A percentile compares a stretch with the other conserved stretches of the same genome.
These are phyloP conservation scores for Mugil cephalus DNA, from an alignment of 2,113 vertebrate genomes.

Conservation along the genomic window DNA sequence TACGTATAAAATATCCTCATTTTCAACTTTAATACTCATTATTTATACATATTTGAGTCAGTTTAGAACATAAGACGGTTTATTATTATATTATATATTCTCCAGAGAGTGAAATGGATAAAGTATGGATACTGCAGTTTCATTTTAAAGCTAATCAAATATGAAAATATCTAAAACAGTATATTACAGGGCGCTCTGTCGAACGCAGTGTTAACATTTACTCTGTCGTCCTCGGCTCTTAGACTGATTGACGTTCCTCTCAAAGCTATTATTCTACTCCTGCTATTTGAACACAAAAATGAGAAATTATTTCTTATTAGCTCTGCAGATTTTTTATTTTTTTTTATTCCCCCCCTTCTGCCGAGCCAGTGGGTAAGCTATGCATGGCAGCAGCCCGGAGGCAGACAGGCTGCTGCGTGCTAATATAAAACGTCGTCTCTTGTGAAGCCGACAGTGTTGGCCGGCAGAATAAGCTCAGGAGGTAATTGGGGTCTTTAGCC, in stretches of 20 bases:
- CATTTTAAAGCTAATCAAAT: no score
- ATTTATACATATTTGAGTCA: no score
- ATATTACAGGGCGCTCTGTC: no score
- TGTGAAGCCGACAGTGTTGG: conserved; percentile 46
- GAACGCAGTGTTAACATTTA: neutral
- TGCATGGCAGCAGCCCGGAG: conserved; percentile 51
- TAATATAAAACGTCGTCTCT: conserved; percentile 46
- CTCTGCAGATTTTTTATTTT: conserved; percentile 6
- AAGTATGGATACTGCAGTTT: no score
- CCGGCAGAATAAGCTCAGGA: conserved; percentile 49
- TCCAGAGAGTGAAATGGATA: no score
- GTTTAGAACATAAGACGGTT: no score
- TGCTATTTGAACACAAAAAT: conserved; percentile 59
- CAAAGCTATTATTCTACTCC: conserved; percentile 3
- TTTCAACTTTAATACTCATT: no score
- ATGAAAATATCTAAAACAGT: no score
- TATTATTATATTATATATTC: no score
- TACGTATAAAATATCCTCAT: no score
- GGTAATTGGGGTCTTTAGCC: conserved; percentile 67
- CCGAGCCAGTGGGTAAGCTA: conserved; percentile 31
- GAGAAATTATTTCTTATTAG: conserved; percentile 48
- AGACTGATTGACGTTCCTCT: neutral
- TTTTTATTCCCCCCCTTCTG: neutral
- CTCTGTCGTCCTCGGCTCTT: neutral
- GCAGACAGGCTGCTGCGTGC: conserved; percentile 59